phyloP scores from a whole-genome alignment of 2,888 invertebrate genomes.

The Rhogogaster chlorosoma region DNA sequence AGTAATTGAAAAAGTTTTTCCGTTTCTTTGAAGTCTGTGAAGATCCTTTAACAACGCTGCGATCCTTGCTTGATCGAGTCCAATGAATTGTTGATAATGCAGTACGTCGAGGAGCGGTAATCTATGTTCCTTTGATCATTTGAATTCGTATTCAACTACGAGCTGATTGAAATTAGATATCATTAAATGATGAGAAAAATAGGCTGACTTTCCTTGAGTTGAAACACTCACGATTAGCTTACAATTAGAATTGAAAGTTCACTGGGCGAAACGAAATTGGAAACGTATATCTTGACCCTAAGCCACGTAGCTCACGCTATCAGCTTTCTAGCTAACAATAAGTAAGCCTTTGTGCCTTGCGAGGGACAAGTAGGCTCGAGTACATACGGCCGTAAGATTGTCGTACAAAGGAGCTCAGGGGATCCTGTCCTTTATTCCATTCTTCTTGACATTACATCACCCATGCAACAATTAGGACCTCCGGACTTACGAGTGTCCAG shows the following conservation, averaged over 20 bases:
- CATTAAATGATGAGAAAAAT: background rate
- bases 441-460: constrained; percentile 32
- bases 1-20: constrained; percentile 26
- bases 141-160: background rate
- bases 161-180: background rate
- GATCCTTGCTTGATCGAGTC: background rate
- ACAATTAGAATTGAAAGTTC: background rate
- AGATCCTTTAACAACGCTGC: background rate
- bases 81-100: background rate
- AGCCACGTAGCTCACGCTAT: background rate
- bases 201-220: background rate
- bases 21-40: background rate
- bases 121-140: background rate
- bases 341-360: constrained; percentile 15
- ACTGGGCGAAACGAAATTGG: background rate
- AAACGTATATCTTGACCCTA: constrained; percentile 38
- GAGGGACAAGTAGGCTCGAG: constrained; percentile 28
- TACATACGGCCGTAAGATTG: constrained; percentile 32
- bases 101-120: background rate
- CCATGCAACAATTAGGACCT: constrained; percentile 23
- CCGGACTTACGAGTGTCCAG: constrained; percentile 24
- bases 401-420: constrained; percentile 12
- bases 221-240: background rate
- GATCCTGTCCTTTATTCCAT: constrained; percentile 15
- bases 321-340: constrained; percentile 30